A percentile compares a stretch with the other conserved stretches of the same genome.
Evolutionary conservation across 2,797 vertebrate species (phyloP).

Genomic region (Myotis daubentonii): DNA sequence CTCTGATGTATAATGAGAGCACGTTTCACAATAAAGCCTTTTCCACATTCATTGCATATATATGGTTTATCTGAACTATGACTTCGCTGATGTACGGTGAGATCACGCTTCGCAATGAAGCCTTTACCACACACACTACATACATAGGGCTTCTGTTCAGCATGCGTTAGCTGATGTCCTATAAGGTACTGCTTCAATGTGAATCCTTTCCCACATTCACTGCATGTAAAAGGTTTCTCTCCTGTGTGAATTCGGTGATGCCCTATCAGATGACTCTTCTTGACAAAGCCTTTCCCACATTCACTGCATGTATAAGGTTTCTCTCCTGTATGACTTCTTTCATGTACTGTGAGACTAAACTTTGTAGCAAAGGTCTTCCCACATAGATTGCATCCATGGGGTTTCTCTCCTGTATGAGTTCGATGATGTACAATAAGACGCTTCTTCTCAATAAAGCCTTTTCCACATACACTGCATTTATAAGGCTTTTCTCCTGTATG

Average conservation of each 20-base stretch:
- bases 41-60: constrained; percentile 43
- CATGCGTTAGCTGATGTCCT: constrained; percentile 49
- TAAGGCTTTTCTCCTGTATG: constrained; percentile 76
- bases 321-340: constrained; percentile 61
- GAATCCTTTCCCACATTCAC: constrained; percentile 65
- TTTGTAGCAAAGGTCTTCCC: constrained; percentile 55
- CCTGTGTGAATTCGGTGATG: constrained; percentile 57
- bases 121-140: constrained; percentile 56
- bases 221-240: constrained; percentile 46
- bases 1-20: constrained; percentile 58
- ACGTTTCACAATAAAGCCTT: constrained; percentile 58
- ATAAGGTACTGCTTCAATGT: constrained; percentile 51
- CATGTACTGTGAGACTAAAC: constrained; percentile 36
- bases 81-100: constrained; percentile 39
- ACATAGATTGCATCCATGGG: constrained; percentile 29
- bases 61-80: constrained; percentile 58
- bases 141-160: constrained; percentile 32
- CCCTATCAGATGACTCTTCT: constrained; percentile 58
- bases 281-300: constrained; percentile 5
- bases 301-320: constrained; percentile 42
- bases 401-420: constrained; percentile 62
- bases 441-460: constrained; percentile 62
- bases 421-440: constrained; percentile 43
- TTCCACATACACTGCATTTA: constrained; percentile 68
- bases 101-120: constrained; percentile 3